Conservation (phyloP, 2,113 vertebrate genomes). For the Corvus hawaiiensis region DNA sequence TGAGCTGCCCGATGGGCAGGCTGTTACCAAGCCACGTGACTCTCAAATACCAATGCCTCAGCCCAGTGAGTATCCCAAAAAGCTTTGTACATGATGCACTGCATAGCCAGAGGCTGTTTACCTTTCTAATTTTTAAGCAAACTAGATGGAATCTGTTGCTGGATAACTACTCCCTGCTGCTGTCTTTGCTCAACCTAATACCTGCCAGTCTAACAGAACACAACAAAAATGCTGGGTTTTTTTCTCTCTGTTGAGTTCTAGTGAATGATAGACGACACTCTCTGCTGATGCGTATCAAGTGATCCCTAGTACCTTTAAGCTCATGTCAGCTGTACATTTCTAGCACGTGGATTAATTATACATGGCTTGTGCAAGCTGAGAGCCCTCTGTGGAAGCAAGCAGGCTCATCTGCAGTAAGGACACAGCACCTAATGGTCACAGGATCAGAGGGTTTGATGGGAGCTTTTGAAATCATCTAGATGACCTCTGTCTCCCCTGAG, state of each 20-base stretch:
- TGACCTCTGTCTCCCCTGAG: background rate
- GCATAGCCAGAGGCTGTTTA: constrained; percentile 20
- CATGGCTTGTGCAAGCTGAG: background rate
- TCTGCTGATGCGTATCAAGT: background rate
- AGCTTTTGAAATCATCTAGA: constrained; percentile 11
- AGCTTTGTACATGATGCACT: background rate
- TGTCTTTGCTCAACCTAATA: background rate
- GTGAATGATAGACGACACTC: background rate
- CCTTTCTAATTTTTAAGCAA: constrained; percentile 44
- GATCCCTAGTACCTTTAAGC: background rate
- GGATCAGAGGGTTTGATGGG: background rate
- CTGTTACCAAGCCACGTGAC: constrained; percentile 33
- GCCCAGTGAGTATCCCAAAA: background rate
- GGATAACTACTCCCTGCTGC: background rate
- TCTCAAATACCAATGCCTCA: background rate
- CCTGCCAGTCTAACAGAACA: background rate
- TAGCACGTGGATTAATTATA: background rate
- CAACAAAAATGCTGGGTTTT: background rate
- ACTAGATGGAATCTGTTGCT: constrained; percentile 8
- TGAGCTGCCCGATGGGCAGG: background rate
- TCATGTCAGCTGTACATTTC: background rate
- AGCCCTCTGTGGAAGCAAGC: background rate
- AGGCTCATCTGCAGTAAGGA: background rate
- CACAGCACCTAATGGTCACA: background rate
- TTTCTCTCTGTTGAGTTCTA: background rate